Base-by-base conservation (phyloP, 1,140 invertebrate genomes). In the Aricia agestis region DNA sequence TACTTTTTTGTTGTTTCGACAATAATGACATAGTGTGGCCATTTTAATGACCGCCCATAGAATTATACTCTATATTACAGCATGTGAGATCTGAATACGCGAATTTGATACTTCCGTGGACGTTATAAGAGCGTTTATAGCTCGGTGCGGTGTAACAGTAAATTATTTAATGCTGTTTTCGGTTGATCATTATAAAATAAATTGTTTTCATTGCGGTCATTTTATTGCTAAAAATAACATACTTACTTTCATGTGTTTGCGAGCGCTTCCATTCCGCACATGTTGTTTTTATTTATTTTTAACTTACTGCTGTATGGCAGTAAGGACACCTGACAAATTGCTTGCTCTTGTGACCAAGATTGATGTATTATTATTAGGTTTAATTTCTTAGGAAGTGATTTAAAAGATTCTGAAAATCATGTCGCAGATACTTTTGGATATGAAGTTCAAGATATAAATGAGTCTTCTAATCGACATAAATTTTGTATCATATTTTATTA, bases 1-100 rank as follows among this genome's bases (percentile, higher is more conserved):
- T 84, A 85, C 84, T 89, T 89, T 84, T 87, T 89, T 84, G 82
- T 84, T 88, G 77, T 86, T 85, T 83, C 77, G 74, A 83, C 77
- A 83, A 82, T 87, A 88, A 88, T 88, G 84, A 86, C 86, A 89
- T 80, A 87, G 82, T 82, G 76, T 81, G 74, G 82, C 77, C 74
- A 74, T 84, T 86, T 89, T 86, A 89, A 89, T 87, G 86, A 86
- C 80, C 74, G 78, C 72, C 79, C 73, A 71, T 68, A 41, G 77
- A 68, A 58, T 32, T 58, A 58, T 76, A 63, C 76, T 71, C 76
- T 73, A 69, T 31, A 45, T 71, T 68, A 70, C 69, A 58, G 66
- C 31, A 52, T 76, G 45, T 52, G 45, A 52, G 80, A 78, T 69
- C 69, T 61, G 77, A 78, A 76, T 83, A 78, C 78, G 80, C 78